A percentile compares a stretch with the other conserved stretches of the same genome.
phyloP scores from a whole-genome alignment of 2,113 vertebrate species.

The Setophaga coronata region DNA sequence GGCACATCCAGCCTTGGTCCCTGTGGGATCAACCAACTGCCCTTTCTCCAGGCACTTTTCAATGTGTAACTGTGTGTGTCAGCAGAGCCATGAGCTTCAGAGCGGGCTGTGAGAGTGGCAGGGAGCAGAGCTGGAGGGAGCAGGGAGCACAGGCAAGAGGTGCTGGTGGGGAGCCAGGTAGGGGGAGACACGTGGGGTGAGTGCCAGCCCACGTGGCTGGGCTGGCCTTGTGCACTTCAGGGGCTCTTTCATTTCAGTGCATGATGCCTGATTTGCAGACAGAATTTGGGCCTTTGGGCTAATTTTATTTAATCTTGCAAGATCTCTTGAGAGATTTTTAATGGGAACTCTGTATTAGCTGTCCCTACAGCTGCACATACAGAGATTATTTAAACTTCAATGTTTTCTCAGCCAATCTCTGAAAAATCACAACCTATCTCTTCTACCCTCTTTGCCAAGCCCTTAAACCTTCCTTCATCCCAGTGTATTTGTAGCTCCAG shows the following conservation, averaged over 20 bases:
- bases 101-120: neutral
- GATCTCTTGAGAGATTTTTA: conserved; percentile 14
- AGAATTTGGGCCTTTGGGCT: conserved; percentile 18
- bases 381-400: conserved; percentile 9
- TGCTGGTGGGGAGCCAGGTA: fast-evolving
- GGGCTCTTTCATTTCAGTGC: neutral
- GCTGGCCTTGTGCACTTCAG: neutral
- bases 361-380: neutral
- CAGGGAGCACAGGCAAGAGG: neutral
- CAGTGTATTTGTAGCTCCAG: neutral
- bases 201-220: fast-evolving
- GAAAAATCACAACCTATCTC: neutral
- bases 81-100: neutral
- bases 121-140: neutral
- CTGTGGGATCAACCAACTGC: fast-evolving
- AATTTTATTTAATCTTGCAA: conserved; percentile 32
- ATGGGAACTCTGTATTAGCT: neutral
- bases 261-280: neutral
- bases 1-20: neutral
- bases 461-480: neutral
- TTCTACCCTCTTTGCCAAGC: neutral
- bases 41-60: neutral
- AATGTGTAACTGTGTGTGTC: fast-evolving
- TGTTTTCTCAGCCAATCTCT: neutral
- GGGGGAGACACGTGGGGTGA: fast-evolving